A percentile compares a stretch with the other conserved stretches of the same genome.
These are phyloP conservation scores for Potamilus streckersoni DNA, from an alignment of 1,140 invertebrate genomes.

Conservation along the genomic window DNA sequence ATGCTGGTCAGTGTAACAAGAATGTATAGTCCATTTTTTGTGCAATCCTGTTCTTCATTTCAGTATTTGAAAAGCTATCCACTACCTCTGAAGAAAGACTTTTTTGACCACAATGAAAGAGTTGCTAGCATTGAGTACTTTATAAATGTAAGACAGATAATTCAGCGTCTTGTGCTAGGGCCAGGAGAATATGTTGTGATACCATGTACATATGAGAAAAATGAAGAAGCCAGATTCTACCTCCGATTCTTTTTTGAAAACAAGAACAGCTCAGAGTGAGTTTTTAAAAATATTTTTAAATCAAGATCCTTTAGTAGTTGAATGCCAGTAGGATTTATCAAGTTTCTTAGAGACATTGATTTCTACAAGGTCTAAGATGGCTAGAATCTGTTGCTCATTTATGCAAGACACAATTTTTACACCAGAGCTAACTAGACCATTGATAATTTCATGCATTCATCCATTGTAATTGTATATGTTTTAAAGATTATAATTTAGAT, in stretches of 20 bases:
- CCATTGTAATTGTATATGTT: too few relatives aligned
- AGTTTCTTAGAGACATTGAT: neutral
- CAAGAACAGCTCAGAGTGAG: slow-evolving; percentile 57
- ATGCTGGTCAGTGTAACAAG: neutral
- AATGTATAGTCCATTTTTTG: neutral
- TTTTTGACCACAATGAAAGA: slow-evolving; percentile 94
- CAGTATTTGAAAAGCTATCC: slow-evolving; percentile 64
- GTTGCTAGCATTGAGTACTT: slow-evolving; percentile 91
- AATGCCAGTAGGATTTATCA: neutral
- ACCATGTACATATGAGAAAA: slow-evolving; percentile 89
- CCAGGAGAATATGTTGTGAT: slow-evolving; percentile 84
- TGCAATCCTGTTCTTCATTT: slow-evolving; percentile 7
- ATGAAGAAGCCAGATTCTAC: slow-evolving; percentile 95
- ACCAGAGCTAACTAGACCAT: neutral
- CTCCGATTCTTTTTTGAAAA: slow-evolving; percentile 95
- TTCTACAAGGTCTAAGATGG: neutral
- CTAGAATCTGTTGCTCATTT: neutral
- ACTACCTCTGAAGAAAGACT: slow-evolving; percentile 86
- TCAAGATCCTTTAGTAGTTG: neutral
- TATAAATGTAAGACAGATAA: slow-evolving; percentile 85
- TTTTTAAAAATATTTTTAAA: slow-evolving; percentile 4
- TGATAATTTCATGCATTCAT: neutral
- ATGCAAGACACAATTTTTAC: neutral
- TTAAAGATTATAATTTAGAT: too few relatives aligned
- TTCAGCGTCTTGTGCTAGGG: slow-evolving; percentile 80